Evolutionary conservation across 2,113 vertebrate species (phyloP).

Genomic region (Chelonoidis abingdonii): DNA sequence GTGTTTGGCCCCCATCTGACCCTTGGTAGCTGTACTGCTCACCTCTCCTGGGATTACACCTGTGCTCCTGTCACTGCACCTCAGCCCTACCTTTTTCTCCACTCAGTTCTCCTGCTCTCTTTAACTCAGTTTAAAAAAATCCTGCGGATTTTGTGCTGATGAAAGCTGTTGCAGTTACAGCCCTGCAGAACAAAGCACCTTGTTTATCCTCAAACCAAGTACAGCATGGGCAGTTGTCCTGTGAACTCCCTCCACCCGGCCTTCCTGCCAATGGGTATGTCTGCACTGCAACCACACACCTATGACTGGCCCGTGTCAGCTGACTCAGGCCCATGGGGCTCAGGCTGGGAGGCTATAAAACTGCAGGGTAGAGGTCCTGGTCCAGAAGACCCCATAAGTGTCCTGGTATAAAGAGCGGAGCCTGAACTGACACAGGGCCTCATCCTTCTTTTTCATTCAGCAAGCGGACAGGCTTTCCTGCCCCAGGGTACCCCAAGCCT

Average conservation of each 20-base stretch:
- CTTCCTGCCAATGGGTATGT: neutral
- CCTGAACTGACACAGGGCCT: neutral
- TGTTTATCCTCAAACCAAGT: neutral
- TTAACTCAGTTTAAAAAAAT: accelerated
- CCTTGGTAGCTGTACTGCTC: neutral
- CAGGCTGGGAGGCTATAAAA: neutral
- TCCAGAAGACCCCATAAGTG: neutral
- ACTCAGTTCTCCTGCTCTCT: accelerated
- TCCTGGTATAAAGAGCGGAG: neutral
- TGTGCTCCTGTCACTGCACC: accelerated
- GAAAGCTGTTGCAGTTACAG: neutral
- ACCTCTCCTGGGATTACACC: accelerated
- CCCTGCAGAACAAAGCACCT: neutral
- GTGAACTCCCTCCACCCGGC: neutral
- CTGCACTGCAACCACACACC: neutral
- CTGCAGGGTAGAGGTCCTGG: neutral
- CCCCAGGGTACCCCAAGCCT: neutral
- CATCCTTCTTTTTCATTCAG: neutral
- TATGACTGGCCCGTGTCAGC: neutral
- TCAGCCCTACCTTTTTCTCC: too few species aligned
- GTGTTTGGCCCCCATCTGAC: neutral
- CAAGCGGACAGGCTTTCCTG: neutral
- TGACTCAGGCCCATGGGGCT: neutral
- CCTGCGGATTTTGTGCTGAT: neutral
- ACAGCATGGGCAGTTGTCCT: neutral